Conservation (phyloP, 2,888 invertebrate genomes). For the Bursaphelenchus okinawaensis region DNA sequence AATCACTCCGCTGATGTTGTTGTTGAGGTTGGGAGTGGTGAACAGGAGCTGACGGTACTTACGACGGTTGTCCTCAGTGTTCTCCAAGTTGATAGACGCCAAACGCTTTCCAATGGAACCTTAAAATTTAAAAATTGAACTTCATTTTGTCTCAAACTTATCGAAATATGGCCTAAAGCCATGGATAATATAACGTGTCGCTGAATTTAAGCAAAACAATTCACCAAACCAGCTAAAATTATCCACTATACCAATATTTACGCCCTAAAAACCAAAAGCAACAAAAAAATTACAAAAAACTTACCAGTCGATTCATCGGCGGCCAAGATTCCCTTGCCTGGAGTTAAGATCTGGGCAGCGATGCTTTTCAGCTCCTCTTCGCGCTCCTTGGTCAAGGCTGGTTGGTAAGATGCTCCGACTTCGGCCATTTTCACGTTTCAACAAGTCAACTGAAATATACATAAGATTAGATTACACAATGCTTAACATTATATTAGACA, state of each 20-base stretch:
- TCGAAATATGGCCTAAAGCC: too few species aligned
- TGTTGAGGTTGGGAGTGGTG: conserved; percentile 54
- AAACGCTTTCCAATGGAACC: conserved; percentile 58
- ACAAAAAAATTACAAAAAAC: too few species aligned
- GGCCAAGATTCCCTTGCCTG: conserved; percentile 71
- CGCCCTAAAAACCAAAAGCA: too few species aligned
- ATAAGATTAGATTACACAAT: too few species aligned
- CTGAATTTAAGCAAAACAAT: too few species aligned
- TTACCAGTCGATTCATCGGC: conserved; percentile 85
- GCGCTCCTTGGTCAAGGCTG: conserved; percentile 44
- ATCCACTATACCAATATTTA: too few species aligned
- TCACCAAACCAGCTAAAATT: too few species aligned
- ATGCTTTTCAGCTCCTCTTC: conserved; percentile 53
- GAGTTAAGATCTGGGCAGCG: conserved; percentile 51
- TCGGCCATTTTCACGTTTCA: conserved; percentile 38
- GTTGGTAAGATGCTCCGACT: conserved; percentile 46
- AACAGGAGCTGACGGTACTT: conserved; percentile 58
- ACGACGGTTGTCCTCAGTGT: conserved; percentile 57
- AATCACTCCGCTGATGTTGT: conserved; percentile 88
- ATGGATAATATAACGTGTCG: neutral
- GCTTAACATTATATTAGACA: too few species aligned
- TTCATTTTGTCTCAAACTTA: conserved; percentile 45
- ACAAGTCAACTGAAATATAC: neutral
- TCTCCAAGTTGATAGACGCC: conserved; percentile 54
- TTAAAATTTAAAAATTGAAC: conserved; percentile 45